Evolutionary conservation across 2,888 invertebrate species (phyloP), one percentile per base, ranked within the genome.

Genomic region (Meloe dianella): DNA sequence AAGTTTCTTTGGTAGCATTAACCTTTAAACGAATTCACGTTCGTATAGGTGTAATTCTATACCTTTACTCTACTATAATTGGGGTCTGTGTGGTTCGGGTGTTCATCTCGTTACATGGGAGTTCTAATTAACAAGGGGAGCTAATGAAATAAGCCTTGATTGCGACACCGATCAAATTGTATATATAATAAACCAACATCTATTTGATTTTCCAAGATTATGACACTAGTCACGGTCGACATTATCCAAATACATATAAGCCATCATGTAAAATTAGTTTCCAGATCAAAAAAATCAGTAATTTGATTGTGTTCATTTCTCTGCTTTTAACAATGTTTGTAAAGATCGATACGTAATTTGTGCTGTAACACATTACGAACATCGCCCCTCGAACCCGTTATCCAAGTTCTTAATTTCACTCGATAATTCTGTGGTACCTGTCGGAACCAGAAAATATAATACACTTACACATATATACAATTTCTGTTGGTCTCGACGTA

Each of bases 141-240:
- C 78, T 83, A 83, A 83, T 82, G 81, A 81, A 83, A 83, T 83
- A 81, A 81, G 79, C 79, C 79, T 76, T 82, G 82, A 83, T 83
- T 83, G 82, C 80, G 78, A 79, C 81, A 79, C 80, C 81, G 78
- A 81, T 81, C 80, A 79, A 75, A 77, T 77, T 73, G 69, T 73
- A 73, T 75, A 75, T 73, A 69, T 68, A 67, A 71, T 73, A 73
- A 68, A 69, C 69, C 71, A 66, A 71, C 73, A 69, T 72, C 71
- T 65, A 67, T 47, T 65, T 70, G 65, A 54, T 69, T 64, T 20
- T 1, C 64, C 69, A 62, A 66, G 64, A 66, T 63, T 63, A 63
- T 63, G 63, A 63, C 61, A 61, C 27, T 61, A 51, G 20, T 47
- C 29, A 35, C 17, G n/a, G 30, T 17, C 29, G 22, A 35, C n/a